Percentiles rank a stretch among this genome's conserved stretches.
Conservation (phyloP, 2,888 invertebrate genomes). For the Oscheius sp. region DNA sequence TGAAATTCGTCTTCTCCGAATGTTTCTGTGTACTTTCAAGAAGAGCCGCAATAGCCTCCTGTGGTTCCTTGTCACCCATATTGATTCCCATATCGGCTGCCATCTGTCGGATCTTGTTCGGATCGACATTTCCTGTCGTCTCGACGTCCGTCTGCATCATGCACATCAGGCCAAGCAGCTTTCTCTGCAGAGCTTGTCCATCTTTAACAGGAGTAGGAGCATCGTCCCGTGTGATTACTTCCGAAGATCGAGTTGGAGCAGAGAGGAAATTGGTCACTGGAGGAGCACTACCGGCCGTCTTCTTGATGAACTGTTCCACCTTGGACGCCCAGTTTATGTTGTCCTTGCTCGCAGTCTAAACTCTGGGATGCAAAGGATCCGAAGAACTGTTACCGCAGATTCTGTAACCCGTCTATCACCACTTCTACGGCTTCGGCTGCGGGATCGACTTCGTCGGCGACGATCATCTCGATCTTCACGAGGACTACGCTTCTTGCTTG, state of each 20-base stretch:
- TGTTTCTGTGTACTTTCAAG: neutral
- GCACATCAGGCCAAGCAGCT: constrained; percentile 12
- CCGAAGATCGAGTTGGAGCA: neutral
- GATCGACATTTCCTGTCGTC: neutral
- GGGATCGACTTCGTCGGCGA: constrained; percentile 3
- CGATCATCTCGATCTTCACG: neutral
- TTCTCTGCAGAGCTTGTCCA: constrained; percentile 1
- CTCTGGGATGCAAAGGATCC: neutral
- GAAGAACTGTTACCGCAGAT: neutral
- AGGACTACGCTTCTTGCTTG: constrained; percentile 18
- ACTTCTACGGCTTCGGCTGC: neutral
- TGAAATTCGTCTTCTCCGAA: neutral
- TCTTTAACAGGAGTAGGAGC: neutral
- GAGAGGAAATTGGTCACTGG: neutral
- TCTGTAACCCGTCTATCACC: neutral
- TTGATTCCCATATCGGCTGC: constrained; percentile 16
- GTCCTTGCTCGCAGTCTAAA: constrained; percentile 2
- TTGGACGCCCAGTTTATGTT: constrained; percentile 17
- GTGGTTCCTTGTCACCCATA: neutral
- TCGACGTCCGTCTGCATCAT: constrained; percentile 25
- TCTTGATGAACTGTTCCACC: constrained; percentile 12
- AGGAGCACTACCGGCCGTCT: neutral
- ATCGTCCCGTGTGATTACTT: constrained; percentile 3
- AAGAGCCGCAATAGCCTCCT: neutral
- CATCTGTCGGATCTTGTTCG: neutral